These are phyloP conservation scores for Meteorus sp. DNA, from an alignment of 1,140 invertebrate species.

Conservation along the genomic window DNA sequence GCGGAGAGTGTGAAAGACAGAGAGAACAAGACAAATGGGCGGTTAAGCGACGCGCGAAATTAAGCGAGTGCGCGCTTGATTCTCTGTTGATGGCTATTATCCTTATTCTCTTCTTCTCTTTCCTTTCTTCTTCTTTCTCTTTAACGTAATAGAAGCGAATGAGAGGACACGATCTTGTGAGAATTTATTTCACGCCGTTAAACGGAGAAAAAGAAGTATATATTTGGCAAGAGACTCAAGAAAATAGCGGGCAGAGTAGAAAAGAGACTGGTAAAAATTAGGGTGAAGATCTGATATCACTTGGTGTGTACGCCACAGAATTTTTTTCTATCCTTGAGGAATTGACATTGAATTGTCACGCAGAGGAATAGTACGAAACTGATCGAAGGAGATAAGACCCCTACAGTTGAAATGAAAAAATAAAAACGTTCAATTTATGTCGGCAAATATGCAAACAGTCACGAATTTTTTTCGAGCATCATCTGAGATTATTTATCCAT, in stretches of 20 bases:
- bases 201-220: slow-evolving; percentile 3
- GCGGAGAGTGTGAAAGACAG: background rate
- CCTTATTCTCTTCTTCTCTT: background rate
- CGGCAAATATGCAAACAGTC: too few species aligned
- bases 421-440: too few species aligned
- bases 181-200: slow-evolving; percentile 4
- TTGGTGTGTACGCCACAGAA: too few species aligned
- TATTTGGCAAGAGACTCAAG: background rate
- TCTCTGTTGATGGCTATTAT: background rate
- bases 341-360: background rate
- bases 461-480: too few species aligned
- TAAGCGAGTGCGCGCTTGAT: background rate
- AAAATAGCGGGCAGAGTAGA: background rate
- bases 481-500: too few species aligned
- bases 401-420: too few species aligned
- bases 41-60: slow-evolving; percentile 7
- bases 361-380: background rate
- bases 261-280: background rate
- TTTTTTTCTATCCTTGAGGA: too few species aligned
- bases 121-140: background rate
- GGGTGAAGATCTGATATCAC: too few species aligned
- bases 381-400: too few species aligned
- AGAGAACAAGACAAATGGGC: background rate
- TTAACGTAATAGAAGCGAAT: background rate
- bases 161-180: background rate